A percentile compares a stretch with the other conserved stretches of the same genome.
These are phyloP conservation scores for Neocrepidodera transversa DNA, from an alignment of 2,888 invertebrate species.

Conservation along the genomic window DNA sequence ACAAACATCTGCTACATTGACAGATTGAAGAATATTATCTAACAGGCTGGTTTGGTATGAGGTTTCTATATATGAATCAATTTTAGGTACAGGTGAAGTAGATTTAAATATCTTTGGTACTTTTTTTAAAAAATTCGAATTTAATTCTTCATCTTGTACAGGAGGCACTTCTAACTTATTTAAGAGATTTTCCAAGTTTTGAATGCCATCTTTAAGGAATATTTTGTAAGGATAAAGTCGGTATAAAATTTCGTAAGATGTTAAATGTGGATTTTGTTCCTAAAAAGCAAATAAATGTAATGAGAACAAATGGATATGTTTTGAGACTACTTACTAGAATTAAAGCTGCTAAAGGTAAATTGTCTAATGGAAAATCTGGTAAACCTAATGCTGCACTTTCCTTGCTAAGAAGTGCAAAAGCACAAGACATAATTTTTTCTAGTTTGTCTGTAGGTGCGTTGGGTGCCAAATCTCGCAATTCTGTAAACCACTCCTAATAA, in stretches of 20 bases:
- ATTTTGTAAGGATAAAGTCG: constrained; percentile 84
- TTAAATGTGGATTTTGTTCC: constrained; percentile 73
- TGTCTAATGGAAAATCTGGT: constrained; percentile 92
- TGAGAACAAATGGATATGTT: not conserved
- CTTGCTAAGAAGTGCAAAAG: constrained; percentile 78
- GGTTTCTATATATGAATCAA: constrained; percentile 68
- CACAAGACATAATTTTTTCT: constrained; percentile 75
- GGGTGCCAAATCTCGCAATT: constrained; percentile 63
- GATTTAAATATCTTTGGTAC: constrained; percentile 23
- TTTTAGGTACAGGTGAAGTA: constrained; percentile 19
- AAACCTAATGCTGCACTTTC: constrained; percentile 76
- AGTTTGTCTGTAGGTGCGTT: constrained; percentile 65
- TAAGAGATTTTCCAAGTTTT: constrained; percentile 75
- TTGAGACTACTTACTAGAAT: constrained; percentile 67
- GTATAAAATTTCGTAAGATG: constrained; percentile 73
- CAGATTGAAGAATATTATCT: constrained; percentile 79
- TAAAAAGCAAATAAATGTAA: constrained; percentile 62
- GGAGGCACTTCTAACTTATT: constrained; percentile 66
- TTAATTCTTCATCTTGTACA: constrained; percentile 8
- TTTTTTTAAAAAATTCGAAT: constrained; percentile 8
- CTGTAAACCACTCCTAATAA: constrained; percentile 69
- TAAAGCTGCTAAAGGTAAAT: constrained; percentile 70
- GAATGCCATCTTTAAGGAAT: constrained; percentile 79
- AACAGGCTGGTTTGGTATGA: constrained; percentile 81
- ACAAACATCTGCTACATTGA: constrained; percentile 84